These are phyloP conservation scores for Arctia plantaginis DNA, from an alignment of 2,888 invertebrate genomes.

Conservation along the genomic window DNA sequence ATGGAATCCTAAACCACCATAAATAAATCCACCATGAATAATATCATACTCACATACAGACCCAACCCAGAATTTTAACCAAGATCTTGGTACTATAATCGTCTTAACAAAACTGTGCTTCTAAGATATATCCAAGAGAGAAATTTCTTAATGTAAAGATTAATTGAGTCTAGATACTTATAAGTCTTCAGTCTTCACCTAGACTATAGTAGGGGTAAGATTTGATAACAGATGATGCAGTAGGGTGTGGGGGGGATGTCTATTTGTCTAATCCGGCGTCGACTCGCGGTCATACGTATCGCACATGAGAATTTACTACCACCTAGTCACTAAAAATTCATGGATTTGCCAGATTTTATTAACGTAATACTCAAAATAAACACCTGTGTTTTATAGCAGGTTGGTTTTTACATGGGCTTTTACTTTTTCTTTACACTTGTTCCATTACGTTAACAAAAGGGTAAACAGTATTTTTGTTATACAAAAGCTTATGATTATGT, in stretches of 20 bases:
- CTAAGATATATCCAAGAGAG: too few species aligned
- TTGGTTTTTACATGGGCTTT: slow-evolving; percentile 3
- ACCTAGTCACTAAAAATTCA: slow-evolving; percentile 18
- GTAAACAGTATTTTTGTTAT: background rate
- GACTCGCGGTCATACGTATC: slow-evolving; percentile 39
- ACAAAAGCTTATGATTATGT: background rate
- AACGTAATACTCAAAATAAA: slow-evolving; percentile 8
- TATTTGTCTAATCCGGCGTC: slow-evolving; percentile 50
- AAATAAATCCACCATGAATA: background rate
- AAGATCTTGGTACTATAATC: background rate
- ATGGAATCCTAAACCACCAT: background rate
- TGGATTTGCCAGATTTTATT: slow-evolving; percentile 15
- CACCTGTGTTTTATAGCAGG: slow-evolving; percentile 7
- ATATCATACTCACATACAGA: too few species aligned
- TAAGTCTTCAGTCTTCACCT: background rate
- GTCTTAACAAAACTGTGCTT: too few species aligned
- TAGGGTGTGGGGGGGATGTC: slow-evolving; percentile 30
- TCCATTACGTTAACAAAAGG: background rate
- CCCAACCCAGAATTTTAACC: background rate
- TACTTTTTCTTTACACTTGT: background rate
- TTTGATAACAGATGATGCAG: slow-evolving; percentile 52
- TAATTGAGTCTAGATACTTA: background rate
- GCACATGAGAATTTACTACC: slow-evolving; percentile 34
- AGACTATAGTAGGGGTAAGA: slow-evolving; percentile 38
- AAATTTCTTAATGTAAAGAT: too few species aligned